Evolutionary conservation across 2,888 invertebrate species (phyloP).

Genomic region (Phyllotreta cruciferae): DNA sequence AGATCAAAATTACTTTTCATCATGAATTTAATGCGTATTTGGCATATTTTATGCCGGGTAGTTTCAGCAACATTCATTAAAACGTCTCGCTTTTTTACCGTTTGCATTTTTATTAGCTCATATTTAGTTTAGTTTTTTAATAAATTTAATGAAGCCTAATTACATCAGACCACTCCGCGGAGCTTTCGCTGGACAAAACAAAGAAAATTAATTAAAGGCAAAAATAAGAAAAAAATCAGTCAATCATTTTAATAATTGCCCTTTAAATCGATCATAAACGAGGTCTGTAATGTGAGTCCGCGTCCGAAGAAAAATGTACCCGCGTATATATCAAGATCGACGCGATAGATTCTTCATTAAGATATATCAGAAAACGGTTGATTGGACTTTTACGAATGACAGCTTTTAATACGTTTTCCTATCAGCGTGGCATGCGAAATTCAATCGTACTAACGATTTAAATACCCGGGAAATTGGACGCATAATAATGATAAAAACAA

Average conservation of each 20-base stretch:
- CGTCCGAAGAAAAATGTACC: conserved; percentile 8
- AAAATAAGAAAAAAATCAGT: too few relatives aligned
- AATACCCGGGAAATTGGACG: not conserved
- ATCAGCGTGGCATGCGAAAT: conserved; percentile 11
- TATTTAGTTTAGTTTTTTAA: too few relatives aligned
- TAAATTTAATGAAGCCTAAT: too few relatives aligned
- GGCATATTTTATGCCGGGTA: conserved; percentile 7
- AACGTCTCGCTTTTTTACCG: too few relatives aligned
- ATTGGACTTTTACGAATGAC: conserved; percentile 18
- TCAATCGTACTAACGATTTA: not conserved
- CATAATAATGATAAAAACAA: not conserved
- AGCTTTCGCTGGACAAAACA: too few relatives aligned
- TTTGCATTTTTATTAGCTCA: too few relatives aligned
- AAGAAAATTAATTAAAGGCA: too few relatives aligned
- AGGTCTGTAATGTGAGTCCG: conserved; percentile 5
- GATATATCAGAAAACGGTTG: conserved; percentile 18
- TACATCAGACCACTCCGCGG: too few relatives aligned
- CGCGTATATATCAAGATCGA: conserved; percentile 6
- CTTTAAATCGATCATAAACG: conserved; percentile 3
- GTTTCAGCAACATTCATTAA: not conserved
- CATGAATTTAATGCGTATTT: conserved; percentile 13
- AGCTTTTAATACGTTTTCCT: conserved; percentile 16
- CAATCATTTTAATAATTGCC: not conserved
- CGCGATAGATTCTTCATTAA: conserved; percentile 15
- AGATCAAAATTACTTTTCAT: conserved; percentile 15